phyloP scores from a whole-genome alignment of 2,113 vertebrate species.

The Empidonax traillii region DNA sequence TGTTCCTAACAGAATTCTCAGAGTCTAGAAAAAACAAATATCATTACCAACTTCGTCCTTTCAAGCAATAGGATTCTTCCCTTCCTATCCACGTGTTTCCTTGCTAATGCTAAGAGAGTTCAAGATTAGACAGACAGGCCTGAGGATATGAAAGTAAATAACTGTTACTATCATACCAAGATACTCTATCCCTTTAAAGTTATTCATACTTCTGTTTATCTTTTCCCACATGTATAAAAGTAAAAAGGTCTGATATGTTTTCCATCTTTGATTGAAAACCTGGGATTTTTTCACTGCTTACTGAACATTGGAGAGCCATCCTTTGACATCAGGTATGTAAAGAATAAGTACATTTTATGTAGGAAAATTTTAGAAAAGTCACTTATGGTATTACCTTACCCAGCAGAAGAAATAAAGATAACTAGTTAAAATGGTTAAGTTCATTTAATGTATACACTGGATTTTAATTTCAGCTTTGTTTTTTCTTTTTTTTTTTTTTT shows the following conservation, averaged over 20 bases:
- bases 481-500: not conserved
- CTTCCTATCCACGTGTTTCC: not conserved
- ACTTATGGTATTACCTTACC: not conserved
- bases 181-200: not conserved
- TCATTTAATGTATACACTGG: not conserved
- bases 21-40: not conserved
- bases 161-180: not conserved
- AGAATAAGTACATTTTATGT: not conserved
- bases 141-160: not conserved
- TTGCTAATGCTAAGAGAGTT: not conserved
- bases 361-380: not conserved
- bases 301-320: not conserved
- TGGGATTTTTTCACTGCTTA: not conserved
- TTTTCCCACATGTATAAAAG: not conserved
- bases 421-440: not conserved
- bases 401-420: not conserved
- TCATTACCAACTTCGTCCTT: not conserved
- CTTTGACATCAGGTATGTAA: not conserved
- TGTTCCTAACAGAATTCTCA: not conserved
- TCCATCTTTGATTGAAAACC: not conserved
- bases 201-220: not conserved
- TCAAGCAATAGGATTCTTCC: not conserved
- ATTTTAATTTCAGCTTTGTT: not conserved
- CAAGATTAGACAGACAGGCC: not conserved
- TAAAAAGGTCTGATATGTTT: not conserved